Conservation (phyloP, 2,797 vertebrate species). For the Crocidura indochinensis region DNA sequence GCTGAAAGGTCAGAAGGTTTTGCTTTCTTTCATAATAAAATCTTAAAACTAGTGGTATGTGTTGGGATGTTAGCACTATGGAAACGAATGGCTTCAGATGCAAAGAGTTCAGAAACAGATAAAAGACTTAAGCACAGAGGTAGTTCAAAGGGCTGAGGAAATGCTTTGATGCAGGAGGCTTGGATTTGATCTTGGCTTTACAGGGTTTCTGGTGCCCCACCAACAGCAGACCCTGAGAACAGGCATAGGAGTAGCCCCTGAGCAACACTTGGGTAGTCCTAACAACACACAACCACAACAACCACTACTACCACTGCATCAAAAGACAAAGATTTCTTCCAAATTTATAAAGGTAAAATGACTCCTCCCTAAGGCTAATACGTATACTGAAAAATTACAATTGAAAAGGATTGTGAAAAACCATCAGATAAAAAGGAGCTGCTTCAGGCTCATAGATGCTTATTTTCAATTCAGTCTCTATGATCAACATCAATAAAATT, state of each 20-base stretch:
- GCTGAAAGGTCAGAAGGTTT: not conserved
- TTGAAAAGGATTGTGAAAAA: constrained; percentile 21
- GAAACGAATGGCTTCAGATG: not conserved
- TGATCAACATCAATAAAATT: constrained; percentile 45
- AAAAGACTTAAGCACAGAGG: not conserved
- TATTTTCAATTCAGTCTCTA: constrained; percentile 27
- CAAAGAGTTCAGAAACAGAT: not conserved
- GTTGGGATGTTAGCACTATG: not conserved
- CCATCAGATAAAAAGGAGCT: not conserved
- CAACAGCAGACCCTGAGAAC: no score
- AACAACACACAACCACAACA: no score
- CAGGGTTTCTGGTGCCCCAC: no score
- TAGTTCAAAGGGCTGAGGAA: no score
- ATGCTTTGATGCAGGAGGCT: no score
- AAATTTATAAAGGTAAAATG: constrained; percentile 24
- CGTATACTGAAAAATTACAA: not conserved
- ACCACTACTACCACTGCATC: not conserved
- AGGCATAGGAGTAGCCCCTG: no score
- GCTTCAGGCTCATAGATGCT: constrained; percentile 18
- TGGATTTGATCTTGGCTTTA: no score
- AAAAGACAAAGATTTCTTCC: not conserved
- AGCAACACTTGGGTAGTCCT: no score
- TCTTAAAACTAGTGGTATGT: not conserved
- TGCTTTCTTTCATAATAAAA: not conserved
- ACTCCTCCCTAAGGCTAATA: not conserved